These are phyloP conservation scores for Sympetrum striolatum DNA, from an alignment of 2,888 invertebrate genomes.

Conservation along the genomic window DNA sequence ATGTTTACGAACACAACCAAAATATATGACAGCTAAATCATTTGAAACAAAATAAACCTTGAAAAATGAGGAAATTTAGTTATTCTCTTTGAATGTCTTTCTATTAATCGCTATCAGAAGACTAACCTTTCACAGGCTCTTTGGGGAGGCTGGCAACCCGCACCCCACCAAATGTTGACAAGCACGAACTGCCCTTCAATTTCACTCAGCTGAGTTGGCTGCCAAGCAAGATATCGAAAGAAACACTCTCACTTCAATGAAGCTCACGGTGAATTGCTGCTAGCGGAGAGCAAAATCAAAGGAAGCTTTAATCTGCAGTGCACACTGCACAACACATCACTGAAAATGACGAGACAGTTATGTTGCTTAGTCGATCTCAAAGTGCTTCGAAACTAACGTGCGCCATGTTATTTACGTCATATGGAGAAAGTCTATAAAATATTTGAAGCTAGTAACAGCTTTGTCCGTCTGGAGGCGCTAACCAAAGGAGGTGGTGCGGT, in stretches of 20 bases:
- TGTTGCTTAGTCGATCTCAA: not conserved
- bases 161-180: conserved; percentile 23
- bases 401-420: conserved; percentile 41
- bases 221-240: not conserved
- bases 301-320: not conserved
- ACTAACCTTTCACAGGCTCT: conserved; percentile 18
- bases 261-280: not conserved
- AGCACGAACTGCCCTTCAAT: conserved; percentile 14
- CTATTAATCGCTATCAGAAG: not conserved
- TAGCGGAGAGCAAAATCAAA: not conserved
- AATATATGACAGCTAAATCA: not conserved
- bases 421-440: conserved; percentile 31
- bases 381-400: conserved; percentile 8
- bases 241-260: conserved; percentile 8
- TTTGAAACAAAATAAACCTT: not conserved
- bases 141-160: not conserved
- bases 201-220: conserved; percentile 36
- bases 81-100: not conserved
- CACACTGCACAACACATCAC: not conserved
- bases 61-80: not conserved
- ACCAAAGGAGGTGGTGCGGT: conserved; percentile 1
- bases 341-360: not conserved
- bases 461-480: not conserved
- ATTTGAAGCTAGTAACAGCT: not conserved
- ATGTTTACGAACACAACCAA: not conserved